These are phyloP conservation scores for Selenia dentaria DNA, from an alignment of 2,888 invertebrate genomes.

Conservation along the genomic window DNA sequence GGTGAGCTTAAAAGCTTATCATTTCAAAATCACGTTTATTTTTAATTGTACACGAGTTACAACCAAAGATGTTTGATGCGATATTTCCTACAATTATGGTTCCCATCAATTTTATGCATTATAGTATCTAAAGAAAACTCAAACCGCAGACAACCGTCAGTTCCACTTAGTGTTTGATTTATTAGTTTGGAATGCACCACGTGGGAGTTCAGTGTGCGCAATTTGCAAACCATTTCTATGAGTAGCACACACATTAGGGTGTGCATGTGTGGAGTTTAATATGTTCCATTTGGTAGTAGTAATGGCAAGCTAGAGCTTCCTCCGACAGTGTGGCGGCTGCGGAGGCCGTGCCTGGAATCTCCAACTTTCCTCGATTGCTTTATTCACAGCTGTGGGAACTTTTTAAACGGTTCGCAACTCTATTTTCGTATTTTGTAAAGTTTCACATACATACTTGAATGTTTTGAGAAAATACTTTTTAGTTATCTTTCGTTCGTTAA, in stretches of 20 bases:
- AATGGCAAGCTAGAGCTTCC: slow-evolving; percentile 20
- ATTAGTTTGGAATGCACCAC: background rate
- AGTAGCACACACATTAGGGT: background rate
- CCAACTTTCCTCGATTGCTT: slow-evolving; percentile 23
- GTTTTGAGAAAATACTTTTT: background rate
- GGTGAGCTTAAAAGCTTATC: no score
- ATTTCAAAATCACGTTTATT: no score
- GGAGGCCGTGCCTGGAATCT: slow-evolving; percentile 25
- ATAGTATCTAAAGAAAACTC: no score
- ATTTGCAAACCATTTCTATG: background rate
- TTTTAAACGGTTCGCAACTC: slow-evolving; percentile 25
- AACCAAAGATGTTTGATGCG: no score
- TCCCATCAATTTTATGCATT: no score
- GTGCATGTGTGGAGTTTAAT: slow-evolving; percentile 25
- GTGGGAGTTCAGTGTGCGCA: background rate
- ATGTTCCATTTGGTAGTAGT: slow-evolving; percentile 21
- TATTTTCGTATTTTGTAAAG: slow-evolving; percentile 8
- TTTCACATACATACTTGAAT: background rate
- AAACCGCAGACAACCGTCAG: background rate
- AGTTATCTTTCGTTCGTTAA: no score
- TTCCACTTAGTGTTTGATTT: background rate
- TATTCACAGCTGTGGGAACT: slow-evolving; percentile 27
- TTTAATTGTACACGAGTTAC: no score
- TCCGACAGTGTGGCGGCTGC: slow-evolving; percentile 8
- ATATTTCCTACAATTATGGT: no score